Base-by-base conservation (phyloP, 2,888 invertebrate genomes). In the Drosophila emarginata region DNA sequence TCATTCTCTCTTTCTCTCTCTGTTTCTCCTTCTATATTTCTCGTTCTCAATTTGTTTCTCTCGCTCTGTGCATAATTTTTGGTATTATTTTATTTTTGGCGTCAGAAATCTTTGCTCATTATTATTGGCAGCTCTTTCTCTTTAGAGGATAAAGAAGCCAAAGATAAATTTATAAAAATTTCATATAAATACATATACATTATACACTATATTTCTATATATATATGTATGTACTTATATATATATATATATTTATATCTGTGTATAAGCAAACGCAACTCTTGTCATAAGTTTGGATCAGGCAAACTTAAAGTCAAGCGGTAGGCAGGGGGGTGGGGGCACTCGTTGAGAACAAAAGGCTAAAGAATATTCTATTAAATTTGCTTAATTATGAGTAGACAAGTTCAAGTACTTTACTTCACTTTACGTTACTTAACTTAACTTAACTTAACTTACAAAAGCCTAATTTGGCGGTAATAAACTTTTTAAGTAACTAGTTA, bases 91-190 rank as follows among this genome's bases (percentile, higher is more conserved):
- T 6, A 15, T 52, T 67, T 12, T 74, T 74, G 81, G 81, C 81
- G 83, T 79, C 81, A 81, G 79, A 74, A 81, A 81, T 81, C 81
- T 81, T 81, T 80, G 76, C 83, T 77, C 81, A 83, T 81, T 83
- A 80, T 83, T 81, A 81, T 81, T 81, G 83, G 80, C 77, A 79
- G 79, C 71, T 39, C 72, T 69, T 60, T 59, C 68, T 58, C 51
- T 50, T 45, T 28, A 12, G 63, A 45, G 23, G n/a, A 11, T n/a
- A 15, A n/a, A 21, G 28, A 52, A 69, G 54, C 57, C 52, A 37
- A 63, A 45, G 21, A 36, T 53, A 32, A 50, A 63, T 58, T 58
- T 69, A 63, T 53, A 28, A 26, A 36, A 57, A 57, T 67, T 54
- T 14, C 37, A 57, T 40, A 37, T 59, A 56, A 32, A 32, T 12